Evolutionary conservation across 2,113 vertebrate species (phyloP).

Genomic region (Prietella phreatophila): DNA sequence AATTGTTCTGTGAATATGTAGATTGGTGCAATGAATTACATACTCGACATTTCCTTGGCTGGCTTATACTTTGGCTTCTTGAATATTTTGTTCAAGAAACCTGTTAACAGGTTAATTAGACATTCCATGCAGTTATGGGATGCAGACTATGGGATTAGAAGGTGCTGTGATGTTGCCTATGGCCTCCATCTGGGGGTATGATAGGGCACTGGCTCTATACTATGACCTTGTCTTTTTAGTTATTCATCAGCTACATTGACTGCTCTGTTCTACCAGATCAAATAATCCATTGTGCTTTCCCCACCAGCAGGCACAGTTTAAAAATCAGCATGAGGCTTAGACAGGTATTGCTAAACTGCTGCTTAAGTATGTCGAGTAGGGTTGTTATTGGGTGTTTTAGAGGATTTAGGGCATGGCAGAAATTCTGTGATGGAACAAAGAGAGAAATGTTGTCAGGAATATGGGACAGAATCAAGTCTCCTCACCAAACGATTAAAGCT

Average conservation of each 20-base stretch:
- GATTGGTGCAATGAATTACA: not conserved
- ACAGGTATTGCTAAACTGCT: not conserved
- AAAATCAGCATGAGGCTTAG: not conserved
- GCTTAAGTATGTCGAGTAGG: not conserved
- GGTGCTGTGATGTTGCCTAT: not conserved
- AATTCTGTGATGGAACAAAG: not conserved
- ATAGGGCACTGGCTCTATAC: not conserved
- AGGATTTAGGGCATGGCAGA: not conserved
- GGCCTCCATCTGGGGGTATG: not conserved
- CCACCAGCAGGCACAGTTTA: not conserved
- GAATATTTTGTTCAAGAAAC: not conserved
- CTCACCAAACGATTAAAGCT: not conserved
- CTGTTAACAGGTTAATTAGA: not conserved
- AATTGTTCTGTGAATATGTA: not conserved
- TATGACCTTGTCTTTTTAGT: not conserved
- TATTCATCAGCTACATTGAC: not conserved
- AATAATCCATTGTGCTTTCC: not conserved
- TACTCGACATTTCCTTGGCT: not conserved
- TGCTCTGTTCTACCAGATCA: not conserved
- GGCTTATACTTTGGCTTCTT: not conserved
- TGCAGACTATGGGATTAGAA: not conserved
- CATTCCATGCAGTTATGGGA: not conserved
- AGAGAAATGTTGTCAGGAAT: not conserved
- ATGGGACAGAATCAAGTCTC: not conserved
- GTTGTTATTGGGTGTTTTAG: not conserved